These are phyloP conservation scores for Oxyteleia sp. DNA, from an alignment of 2,888 invertebrate species.

Conservation along the genomic window DNA sequence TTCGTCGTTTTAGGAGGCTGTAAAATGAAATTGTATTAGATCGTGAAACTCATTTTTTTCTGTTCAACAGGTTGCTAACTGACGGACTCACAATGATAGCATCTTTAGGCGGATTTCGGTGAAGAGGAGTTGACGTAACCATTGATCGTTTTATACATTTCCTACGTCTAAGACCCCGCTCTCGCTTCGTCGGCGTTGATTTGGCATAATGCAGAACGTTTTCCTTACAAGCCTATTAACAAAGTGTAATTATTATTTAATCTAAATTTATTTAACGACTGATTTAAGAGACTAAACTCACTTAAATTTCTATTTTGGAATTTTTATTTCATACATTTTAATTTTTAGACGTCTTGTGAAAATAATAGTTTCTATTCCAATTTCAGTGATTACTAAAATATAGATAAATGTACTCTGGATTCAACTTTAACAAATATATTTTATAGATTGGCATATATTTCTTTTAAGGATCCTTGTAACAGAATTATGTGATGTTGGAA, in stretches of 20 bases:
- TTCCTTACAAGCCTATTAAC: constrained; percentile 85
- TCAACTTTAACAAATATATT: no score
- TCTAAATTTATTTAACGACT: no score
- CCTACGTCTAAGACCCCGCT: constrained; percentile 84
- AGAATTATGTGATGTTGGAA: no score
- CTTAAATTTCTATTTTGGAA: no score
- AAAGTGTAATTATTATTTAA: constrained; percentile 25
- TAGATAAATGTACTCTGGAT: no score
- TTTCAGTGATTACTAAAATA: no score
- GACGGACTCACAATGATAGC: constrained; percentile 78
- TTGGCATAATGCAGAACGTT: constrained; percentile 86
- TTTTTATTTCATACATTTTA: constrained; percentile 13
- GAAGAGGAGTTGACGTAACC: constrained; percentile 85
- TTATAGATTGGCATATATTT: no score
- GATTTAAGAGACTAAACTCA: no score
- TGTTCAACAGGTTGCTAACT: neutral
- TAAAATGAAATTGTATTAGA: constrained; percentile 37
- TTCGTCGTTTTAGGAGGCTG: constrained; percentile 80
- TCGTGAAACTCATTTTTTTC: neutral
- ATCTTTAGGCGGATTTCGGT: constrained; percentile 82
- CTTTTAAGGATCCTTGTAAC: no score
- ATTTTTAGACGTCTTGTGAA: no score
- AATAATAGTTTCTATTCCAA: no score
- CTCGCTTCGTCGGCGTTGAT: constrained; percentile 83
- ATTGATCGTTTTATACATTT: constrained; percentile 86